These are phyloP conservation scores for Lichenostomus cassidix DNA, from an alignment of 2,113 vertebrate species.

Conservation along the genomic window DNA sequence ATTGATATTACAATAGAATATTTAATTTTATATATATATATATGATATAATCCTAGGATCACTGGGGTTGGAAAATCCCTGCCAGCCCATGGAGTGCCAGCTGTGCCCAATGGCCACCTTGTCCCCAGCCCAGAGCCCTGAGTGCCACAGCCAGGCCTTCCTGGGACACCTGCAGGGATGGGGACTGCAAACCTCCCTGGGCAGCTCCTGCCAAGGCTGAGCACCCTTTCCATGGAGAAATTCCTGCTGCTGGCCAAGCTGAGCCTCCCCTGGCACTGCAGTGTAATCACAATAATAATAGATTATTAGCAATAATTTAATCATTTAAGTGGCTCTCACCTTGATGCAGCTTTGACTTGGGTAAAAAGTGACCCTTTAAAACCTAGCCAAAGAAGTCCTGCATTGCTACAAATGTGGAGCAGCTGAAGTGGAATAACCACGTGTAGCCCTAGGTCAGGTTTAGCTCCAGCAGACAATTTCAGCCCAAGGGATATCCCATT, in stretches of 20 bases:
- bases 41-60: background rate
- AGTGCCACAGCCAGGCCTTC: background rate
- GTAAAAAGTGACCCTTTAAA: background rate
- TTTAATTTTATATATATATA: background rate
- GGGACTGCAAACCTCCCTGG: background rate
- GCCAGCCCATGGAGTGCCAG: background rate
- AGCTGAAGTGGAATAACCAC: background rate
- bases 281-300: background rate
- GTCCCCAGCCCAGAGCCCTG: background rate
- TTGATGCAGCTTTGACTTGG: background rate
- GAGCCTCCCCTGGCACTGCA: background rate
- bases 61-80: background rate
- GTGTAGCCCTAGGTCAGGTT: background rate
- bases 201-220: background rate
- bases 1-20: background rate
- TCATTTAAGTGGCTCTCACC: background rate
- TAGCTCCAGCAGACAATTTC: background rate
- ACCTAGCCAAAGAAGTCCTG: background rate
- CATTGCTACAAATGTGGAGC: background rate
- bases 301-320: background rate
- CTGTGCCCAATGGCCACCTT: rapidly evolving
- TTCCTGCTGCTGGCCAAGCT: background rate
- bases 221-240: background rate
- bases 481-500: background rate
- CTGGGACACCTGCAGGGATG: background rate